Evolutionary conservation across 1,140 invertebrate genomes (phyloP), one percentile per base, ranked within the genome.

Genomic region (Anastrepha ludens): DNA sequence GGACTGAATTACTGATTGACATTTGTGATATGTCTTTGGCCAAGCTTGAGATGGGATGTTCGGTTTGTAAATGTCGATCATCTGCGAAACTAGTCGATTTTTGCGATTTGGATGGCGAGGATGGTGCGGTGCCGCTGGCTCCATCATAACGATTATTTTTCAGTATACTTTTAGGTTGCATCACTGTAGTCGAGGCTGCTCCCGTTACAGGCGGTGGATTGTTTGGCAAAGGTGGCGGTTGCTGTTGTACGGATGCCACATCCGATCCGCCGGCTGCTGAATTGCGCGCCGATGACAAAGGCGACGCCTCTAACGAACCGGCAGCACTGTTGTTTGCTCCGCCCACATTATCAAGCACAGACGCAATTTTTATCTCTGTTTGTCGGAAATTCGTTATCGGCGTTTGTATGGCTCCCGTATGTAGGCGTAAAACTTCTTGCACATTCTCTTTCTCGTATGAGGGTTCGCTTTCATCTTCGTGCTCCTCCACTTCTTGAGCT

Each of bases 401-500:
- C 62, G 91, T 91, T 90, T 92, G 90, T 90, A 93, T 91, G 89
- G 91, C 89, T 90, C 89, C 92, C 87, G 89, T 88, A 89, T 91
- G 90, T 9, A 93, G 81, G 5, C 93, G 89, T 39, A 93, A 90
- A n/a, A 91, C 89, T 89, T 93, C 93, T 85, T 93, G 91, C 4
- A 92, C 89, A 88, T 91, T 93, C 91, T 90, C 94, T 92, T 90
- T 95, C 55, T 92, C 90, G 81, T 92, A 93, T 20, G 89, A 87
- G 70, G 90, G 95, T 60, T 96, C 96, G 88, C 97, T 97, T 39
- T 97, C 96, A 74, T 98, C 97, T 89, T 98, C 96, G 62, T 96
- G 95, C 89, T 95, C 95, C 29, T 96, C 95, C 60, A 95, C 94
- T 92, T 97, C 97, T 91, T 97, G 96, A 4, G 97, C 98, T 70